Base-by-base conservation (phyloP, 2,888 invertebrate species). In the Calameuta pallipes region DNA sequence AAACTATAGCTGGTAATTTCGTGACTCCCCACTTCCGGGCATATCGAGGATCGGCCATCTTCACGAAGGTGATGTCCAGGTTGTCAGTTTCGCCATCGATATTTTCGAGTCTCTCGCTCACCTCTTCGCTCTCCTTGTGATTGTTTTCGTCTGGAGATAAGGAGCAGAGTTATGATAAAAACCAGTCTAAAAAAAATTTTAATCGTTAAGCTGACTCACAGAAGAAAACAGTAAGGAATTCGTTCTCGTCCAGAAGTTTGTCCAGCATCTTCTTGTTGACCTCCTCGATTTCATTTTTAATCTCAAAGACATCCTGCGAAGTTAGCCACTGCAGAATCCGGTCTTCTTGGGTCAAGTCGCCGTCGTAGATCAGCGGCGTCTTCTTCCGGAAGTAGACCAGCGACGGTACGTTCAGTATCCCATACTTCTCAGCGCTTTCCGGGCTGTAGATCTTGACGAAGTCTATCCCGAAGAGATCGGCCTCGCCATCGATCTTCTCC, bases 201-300 rank as follows among this genome's bases (percentile, higher is more conserved):
- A 73, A 37, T 30, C 33, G 0, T 9, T 41, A 33, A n/a, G 36
- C 78, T 75, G 82, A 94, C 96, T 95, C 93, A 98, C 98, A 99
- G 92, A 98, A 98, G 91, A 97, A 98, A 77, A 99, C 98, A 11
- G 98, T 96, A 75, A 99, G 93, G 89, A 98, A 98, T 92, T 98
- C 98, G 87, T 98, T 98, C 91, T 98, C 98, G 84, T 98, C 97
- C 76, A 98, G 92, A 33, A 98, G 93, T 92, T 98, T 98, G 89
- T 98, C 98, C 87, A 98, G 93, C 97, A 98, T 98, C 92, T 98
- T 98, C 82, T 97, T 95, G 92, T 98, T 98, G 12, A 99, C 98
- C 91, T 98, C 98, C 91, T 98, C 98, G 88, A 98, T 98, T 94
- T 98, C 98, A 89, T 98, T 98, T 93, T 97, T 98, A 77, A 98